Conservation (phyloP, 37 sponge, comb jelly and placozoan species). For the Mnemiopsis leidyi region DNA sequence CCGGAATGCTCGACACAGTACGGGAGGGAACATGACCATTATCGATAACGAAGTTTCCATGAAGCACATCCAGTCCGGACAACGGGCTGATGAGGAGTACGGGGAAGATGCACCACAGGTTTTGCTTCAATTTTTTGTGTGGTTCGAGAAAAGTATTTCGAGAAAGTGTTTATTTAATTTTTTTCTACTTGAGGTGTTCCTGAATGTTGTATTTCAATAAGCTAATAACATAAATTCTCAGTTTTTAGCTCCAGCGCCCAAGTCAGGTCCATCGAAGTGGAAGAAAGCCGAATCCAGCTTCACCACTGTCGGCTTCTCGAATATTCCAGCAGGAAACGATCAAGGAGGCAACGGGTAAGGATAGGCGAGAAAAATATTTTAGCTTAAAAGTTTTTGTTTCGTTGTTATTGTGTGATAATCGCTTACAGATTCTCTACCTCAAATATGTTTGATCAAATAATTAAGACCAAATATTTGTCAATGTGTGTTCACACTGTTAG, state of each 20-base stretch:
- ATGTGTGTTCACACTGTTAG: no score
- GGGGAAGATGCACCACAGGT: conserved; percentile 52
- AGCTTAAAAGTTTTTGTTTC: background rate
- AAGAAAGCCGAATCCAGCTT: background rate
- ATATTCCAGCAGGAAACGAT: background rate
- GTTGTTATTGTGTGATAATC: background rate
- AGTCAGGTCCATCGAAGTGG: background rate
- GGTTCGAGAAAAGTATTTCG: no score
- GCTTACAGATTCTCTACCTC: background rate
- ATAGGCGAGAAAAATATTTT: background rate
- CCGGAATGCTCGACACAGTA: background rate
- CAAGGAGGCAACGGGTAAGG: background rate
- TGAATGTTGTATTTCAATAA: no score
- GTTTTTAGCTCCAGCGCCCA: background rate
- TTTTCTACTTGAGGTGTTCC: no score
- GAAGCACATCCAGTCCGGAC: background rate
- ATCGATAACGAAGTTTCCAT: conserved; percentile 39
- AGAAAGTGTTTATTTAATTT: no score
- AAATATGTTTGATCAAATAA: no score
- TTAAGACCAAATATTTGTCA: no score
- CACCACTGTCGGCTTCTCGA: conserved; percentile 12
- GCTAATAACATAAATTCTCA: no score
- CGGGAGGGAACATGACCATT: background rate
- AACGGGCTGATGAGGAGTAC: background rate
- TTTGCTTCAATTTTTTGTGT: no score